Evolutionary conservation across 2,888 invertebrate species (phyloP), one percentile per base, ranked within the genome.

Genomic region (Halictus ligatus): DNA sequence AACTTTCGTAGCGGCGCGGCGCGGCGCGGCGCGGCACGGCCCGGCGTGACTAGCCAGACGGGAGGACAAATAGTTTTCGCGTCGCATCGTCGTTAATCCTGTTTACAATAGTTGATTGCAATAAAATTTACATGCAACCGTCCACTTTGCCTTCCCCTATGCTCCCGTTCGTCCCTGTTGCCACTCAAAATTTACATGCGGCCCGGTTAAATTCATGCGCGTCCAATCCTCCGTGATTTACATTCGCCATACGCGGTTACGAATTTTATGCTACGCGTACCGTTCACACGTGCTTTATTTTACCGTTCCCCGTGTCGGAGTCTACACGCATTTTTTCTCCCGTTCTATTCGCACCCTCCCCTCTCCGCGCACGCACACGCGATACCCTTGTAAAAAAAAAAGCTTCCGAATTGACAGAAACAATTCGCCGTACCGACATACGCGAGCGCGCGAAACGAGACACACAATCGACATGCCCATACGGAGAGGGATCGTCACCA

Each of bases 51-150:
- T 67, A 76, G 40, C 67, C 77, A 78, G 81, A 86, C 80, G 73
- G 60, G 76, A 40, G 75, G 81, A 79, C 89, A 81, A 88, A 88
- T 89, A 89, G 90, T 90, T 88, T 90, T 85, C 82, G 73, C 85
- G 83, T 88, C 78, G 89, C 87, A 78, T 79, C 86, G 85, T 79
- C 84, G 84, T 83, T 91, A 91, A 91, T 91, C 89, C 91, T 91
- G 91, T 91, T 91, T 91, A 91, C 91, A 91, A 91, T 91, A 89
- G 91, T 88, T 91, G 91, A 91, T 91, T 91, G 91, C 91, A 90
- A 91, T 91, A 91, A 91, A 91, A 90, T 90, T 90, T 90, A 90
- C 89, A 90, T 90, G 90, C 81, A 72, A 81, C 85, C 84, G 67
- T 67, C 82, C 84, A 81, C 74, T 81, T 81, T 74, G 75, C 71